Conservation (phyloP, 2,797 vertebrate species). For the Hoplostethus atlanticus region DNA sequence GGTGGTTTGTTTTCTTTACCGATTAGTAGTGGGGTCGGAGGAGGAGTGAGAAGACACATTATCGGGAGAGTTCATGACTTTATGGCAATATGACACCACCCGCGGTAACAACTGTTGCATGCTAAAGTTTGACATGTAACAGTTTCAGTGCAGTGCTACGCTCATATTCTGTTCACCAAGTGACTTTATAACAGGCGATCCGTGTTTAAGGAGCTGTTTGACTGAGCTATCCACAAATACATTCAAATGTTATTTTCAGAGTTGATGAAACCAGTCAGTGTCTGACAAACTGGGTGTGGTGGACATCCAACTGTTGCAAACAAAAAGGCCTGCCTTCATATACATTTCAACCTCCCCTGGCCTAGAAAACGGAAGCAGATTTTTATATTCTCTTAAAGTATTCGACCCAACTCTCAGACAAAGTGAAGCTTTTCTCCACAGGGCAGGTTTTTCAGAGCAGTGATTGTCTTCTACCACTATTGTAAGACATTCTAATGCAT, state of each 20-base stretch:
- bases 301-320: slow-evolving; percentile 52
- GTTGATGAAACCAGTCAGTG: slow-evolving; percentile 42
- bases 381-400: neutral
- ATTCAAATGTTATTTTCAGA: slow-evolving; percentile 8
- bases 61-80: slow-evolving; percentile 20
- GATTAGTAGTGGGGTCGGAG: neutral
- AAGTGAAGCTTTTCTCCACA: slow-evolving; percentile 12
- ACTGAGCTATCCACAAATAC: too few relatives aligned
- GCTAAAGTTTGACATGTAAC: slow-evolving; percentile 74
- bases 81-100: slow-evolving; percentile 70
- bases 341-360: slow-evolving; percentile 24
- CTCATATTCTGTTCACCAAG: neutral
- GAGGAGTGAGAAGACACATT: neutral
- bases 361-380: slow-evolving; percentile 13
- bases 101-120: slow-evolving; percentile 77
- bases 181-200: neutral
- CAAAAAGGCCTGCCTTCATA: slow-evolving; percentile 51
- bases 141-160: slow-evolving; percentile 3
- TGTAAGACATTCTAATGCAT: neutral
- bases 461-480: neutral
- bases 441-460: neutral
- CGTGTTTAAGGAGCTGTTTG: neutral
- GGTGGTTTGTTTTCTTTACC: neutral
- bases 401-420: neutral
- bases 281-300: slow-evolving; percentile 82